Evolutionary conservation across 2,888 invertebrate species (phyloP).

Genomic region (Tipula confusa): DNA sequence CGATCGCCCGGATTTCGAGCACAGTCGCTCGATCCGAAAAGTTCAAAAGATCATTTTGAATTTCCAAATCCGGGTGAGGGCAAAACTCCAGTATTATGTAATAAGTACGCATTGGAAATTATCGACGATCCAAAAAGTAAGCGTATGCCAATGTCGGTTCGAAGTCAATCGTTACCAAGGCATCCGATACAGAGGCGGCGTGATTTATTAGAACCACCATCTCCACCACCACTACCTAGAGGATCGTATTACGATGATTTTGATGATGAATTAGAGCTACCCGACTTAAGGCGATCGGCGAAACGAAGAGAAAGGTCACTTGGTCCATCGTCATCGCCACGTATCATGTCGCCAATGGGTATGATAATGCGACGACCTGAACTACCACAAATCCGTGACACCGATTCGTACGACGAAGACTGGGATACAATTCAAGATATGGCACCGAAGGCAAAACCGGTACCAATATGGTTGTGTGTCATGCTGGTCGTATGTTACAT

Average conservation of each 20-base stretch:
- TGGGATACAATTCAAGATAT: conserved; percentile 49
- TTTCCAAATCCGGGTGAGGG: conserved; percentile 42
- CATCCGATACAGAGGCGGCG: conserved; percentile 36
- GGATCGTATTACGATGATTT: conserved; percentile 40
- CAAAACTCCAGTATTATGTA: conserved; percentile 62
- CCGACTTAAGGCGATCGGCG: conserved; percentile 37
- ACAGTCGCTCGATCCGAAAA: conserved; percentile 46
- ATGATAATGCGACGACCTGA: conserved; percentile 58
- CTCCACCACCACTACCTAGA: conserved; percentile 37
- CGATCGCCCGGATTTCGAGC: conserved; percentile 40
- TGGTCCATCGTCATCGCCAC: conserved; percentile 53
- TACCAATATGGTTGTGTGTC: conserved; percentile 86
- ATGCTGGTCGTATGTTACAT: conserved; percentile 86
- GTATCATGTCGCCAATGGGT: conserved; percentile 66
- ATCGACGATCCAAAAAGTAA: conserved; percentile 35
- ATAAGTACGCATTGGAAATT: conserved; percentile 63
- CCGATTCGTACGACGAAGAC: conserved; percentile 57
- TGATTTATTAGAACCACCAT: conserved; percentile 35
- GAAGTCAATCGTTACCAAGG: conserved; percentile 39
- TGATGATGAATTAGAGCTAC: conserved; percentile 43
- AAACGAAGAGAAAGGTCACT: conserved; percentile 37
- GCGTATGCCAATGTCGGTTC: conserved; percentile 28
- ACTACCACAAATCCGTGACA: conserved; percentile 55
- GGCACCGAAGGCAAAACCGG: conserved; percentile 56
- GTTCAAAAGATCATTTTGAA: conserved; percentile 39